These are phyloP conservation scores for Cricetomys ansorgei DNA, from an alignment of 2,113 vertebrate species.

Conservation along the genomic window DNA sequence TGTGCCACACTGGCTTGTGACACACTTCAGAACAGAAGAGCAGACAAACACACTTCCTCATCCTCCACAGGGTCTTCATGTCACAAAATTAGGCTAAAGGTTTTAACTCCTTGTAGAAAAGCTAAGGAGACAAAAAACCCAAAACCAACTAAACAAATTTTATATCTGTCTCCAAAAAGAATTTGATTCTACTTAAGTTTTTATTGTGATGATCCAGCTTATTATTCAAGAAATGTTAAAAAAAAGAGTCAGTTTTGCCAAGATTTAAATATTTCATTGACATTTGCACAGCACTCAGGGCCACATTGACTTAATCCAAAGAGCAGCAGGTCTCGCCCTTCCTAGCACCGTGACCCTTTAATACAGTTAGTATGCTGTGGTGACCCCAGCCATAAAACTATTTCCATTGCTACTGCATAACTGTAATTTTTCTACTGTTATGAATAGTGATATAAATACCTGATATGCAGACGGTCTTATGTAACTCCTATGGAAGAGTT, in stretches of 20 bases:
- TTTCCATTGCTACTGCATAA: too few relatives aligned
- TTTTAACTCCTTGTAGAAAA: conserved; percentile 33
- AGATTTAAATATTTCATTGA: neutral
- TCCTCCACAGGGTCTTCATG: neutral
- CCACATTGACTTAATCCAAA: neutral
- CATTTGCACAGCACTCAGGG: neutral
- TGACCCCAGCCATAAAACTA: too few relatives aligned
- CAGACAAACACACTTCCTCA: neutral
- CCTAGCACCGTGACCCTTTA: too few relatives aligned
- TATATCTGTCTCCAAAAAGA: neutral
- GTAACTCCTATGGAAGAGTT: too few relatives aligned
- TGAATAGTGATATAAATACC: too few relatives aligned
- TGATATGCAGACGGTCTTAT: too few relatives aligned
- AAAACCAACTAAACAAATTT: too few relatives aligned
- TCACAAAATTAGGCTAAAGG: neutral
- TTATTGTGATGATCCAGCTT: neutral
- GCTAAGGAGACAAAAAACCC: neutral
- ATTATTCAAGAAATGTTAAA: neutral
- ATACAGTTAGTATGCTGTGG: too few relatives aligned
- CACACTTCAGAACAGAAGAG: neutral
- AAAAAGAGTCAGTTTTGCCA: neutral
- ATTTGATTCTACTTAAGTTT: neutral
- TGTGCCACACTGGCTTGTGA: neutral
- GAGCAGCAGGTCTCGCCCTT: too few relatives aligned
- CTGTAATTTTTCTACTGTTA: too few relatives aligned